Evolutionary conservation across 2,113 vertebrate genomes (phyloP).

Genomic region (Dryoscopus gambensis): DNA sequence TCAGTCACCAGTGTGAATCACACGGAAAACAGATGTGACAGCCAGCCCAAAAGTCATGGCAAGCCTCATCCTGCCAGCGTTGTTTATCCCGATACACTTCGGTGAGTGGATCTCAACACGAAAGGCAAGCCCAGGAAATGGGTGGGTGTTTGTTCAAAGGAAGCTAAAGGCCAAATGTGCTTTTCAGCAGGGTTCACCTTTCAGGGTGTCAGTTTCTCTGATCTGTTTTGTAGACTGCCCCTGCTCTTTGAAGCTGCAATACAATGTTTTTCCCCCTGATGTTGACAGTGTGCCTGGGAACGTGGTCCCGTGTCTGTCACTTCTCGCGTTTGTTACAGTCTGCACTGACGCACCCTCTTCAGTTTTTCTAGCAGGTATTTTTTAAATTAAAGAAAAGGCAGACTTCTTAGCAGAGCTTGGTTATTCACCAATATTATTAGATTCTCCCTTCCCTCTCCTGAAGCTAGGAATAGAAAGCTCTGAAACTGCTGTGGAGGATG

Average conservation of each 20-base stretch:
- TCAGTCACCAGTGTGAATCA: neutral
- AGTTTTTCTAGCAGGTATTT: slow-evolving; percentile 46
- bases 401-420: slow-evolving; percentile 22
- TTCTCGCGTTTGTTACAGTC: neutral
- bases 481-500: slow-evolving; percentile 43
- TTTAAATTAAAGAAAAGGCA: slow-evolving; percentile 23
- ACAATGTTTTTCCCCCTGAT: neutral
- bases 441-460: slow-evolving; percentile 25
- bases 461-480: slow-evolving; percentile 57
- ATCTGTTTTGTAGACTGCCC: neutral
- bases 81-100: neutral
- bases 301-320: neutral
- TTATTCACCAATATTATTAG: slow-evolving; percentile 62
- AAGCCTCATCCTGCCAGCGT: neutral
- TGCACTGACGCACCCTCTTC: neutral
- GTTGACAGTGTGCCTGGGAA: neutral
- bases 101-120: neutral
- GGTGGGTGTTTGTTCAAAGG: slow-evolving; percentile 30
- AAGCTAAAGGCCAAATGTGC: neutral
- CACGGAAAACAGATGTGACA: neutral
- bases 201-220: neutral
- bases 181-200: neutral
- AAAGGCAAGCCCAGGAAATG: neutral
- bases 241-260: neutral
- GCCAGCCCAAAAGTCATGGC: neutral